These are phyloP conservation scores for Argyrosomus regius DNA, from an alignment of 2,797 vertebrate species.

Conservation along the genomic window DNA sequence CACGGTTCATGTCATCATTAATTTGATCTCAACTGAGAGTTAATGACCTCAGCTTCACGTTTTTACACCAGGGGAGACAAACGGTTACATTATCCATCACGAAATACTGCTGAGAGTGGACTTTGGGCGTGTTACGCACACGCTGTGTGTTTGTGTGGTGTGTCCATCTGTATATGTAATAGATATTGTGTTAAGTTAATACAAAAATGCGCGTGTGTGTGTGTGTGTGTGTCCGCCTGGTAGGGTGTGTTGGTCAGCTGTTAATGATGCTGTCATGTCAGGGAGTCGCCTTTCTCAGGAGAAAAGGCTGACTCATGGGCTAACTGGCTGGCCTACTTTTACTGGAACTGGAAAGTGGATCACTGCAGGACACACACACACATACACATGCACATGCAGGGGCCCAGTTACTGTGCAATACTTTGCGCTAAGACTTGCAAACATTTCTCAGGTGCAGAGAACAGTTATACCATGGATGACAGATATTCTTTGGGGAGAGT, in stretches of 20 bases:
- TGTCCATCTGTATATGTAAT: slow-evolving; percentile 23
- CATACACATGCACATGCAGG: slow-evolving; percentile 10
- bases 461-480: slow-evolving; percentile 8
- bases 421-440: slow-evolving; percentile 20
- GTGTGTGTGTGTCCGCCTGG: slow-evolving; percentile 11
- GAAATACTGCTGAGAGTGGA: slow-evolving; percentile 47
- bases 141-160: slow-evolving; percentile 4
- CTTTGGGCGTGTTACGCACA: slow-evolving; percentile 62
- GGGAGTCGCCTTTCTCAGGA: slow-evolving; percentile 78
- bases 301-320: slow-evolving; percentile 72
- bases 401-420: slow-evolving; percentile 22
- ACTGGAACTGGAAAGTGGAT: slow-evolving; percentile 61
- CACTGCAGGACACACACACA: slow-evolving; percentile 34
- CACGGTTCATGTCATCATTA: slow-evolving; percentile 53
- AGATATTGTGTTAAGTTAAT: slow-evolving; percentile 7
- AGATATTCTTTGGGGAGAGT: slow-evolving; percentile 17
- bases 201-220: slow-evolving; percentile 9
- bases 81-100: slow-evolving; percentile 66
- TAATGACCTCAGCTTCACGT: slow-evolving; percentile 66
- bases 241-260: slow-evolving; percentile 79
- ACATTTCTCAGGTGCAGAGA: slow-evolving; percentile 39
- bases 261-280: slow-evolving; percentile 74
- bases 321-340: slow-evolving; percentile 78
- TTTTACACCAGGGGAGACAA: slow-evolving; percentile 64
- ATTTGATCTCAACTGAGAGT: slow-evolving; percentile 44